Percentiles rank a stretch among this genome's conserved stretches.
Conservation (phyloP, 1,140 invertebrate genomes). For the Ptiloglossa arizonensis region DNA sequence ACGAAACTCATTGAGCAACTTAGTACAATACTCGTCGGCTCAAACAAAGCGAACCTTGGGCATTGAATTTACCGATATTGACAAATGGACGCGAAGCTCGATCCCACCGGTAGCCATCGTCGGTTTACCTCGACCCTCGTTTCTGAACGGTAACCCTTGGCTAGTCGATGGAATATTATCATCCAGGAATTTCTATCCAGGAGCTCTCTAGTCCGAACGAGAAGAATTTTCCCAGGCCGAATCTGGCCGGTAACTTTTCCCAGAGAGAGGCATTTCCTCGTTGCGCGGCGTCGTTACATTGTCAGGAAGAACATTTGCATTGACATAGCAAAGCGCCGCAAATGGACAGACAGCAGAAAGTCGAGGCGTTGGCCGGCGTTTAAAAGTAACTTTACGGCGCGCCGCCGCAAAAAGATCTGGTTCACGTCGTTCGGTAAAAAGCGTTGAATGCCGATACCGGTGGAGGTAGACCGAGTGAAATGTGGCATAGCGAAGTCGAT, state of each 20-base stretch:
- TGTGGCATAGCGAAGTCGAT: constrained; percentile 36
- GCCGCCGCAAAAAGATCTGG: constrained; percentile 46
- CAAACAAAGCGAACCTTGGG: too few relatives aligned
- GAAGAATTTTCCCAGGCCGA: constrained; percentile 21
- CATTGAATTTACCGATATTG: too few relatives aligned
- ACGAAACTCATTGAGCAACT: too few relatives aligned
- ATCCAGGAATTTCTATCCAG: not conserved
- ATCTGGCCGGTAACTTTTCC: not conserved
- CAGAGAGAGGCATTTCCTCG: constrained; percentile 18
- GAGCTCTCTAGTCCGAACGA: not conserved
- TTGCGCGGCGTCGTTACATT: constrained; percentile 26
- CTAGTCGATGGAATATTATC: too few relatives aligned
- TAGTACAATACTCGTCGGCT: too few relatives aligned
- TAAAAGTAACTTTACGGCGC: constrained; percentile 39
- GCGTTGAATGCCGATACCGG: constrained; percentile 28
- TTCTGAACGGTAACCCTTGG: too few relatives aligned
- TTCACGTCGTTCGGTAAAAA: constrained; percentile 48
- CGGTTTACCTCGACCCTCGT: too few relatives aligned
- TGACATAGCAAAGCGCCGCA: constrained; percentile 28
- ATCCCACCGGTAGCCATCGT: too few relatives aligned
- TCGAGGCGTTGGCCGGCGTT: constrained; percentile 36
- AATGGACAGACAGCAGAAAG: constrained; percentile 43
- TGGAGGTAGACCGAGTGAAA: constrained; percentile 35
- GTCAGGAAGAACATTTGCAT: constrained; percentile 42
- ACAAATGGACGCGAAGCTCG: too few relatives aligned